A percentile compares a stretch with the other conserved stretches of the same genome.
Conservation (phyloP, 2,797 vertebrate species). For the Steatocranus sp. region DNA sequence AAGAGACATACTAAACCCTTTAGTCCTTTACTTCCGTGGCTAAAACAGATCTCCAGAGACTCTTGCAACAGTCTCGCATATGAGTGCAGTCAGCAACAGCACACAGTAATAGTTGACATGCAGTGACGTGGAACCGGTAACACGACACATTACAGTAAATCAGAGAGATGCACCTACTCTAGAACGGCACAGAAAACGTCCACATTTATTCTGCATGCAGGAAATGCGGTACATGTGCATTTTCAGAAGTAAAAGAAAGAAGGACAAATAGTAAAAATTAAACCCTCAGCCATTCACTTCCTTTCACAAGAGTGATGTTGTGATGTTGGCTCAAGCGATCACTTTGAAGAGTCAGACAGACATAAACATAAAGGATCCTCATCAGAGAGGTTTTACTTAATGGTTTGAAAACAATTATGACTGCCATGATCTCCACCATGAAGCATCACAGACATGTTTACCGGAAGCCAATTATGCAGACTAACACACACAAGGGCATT, state of each 20-base stretch:
- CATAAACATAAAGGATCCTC: conserved; percentile 23
- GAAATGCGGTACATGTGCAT: background rate
- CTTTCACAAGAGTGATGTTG: background rate
- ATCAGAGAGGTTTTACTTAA: conserved; percentile 7
- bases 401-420: conserved; percentile 2
- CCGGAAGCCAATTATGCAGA: conserved; percentile 27
- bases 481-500: conserved; percentile 13
- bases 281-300: background rate
- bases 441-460: conserved; percentile 26
- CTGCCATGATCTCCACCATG: conserved; percentile 19
- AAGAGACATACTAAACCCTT: background rate
- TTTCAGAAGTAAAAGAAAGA: background rate
- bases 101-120: background rate
- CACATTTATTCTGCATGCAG: background rate
- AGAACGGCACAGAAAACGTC: background rate
- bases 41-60: background rate
- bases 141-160: conserved; percentile 1
- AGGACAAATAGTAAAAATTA: background rate
- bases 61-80: background rate
- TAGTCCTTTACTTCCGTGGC: background rate
- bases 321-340: background rate
- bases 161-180: background rate
- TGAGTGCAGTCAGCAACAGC: background rate
- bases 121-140: background rate
- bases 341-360: conserved; percentile 14